phyloP scores from a whole-genome alignment of 2,113 vertebrate species.

The Axis porcinus region DNA sequence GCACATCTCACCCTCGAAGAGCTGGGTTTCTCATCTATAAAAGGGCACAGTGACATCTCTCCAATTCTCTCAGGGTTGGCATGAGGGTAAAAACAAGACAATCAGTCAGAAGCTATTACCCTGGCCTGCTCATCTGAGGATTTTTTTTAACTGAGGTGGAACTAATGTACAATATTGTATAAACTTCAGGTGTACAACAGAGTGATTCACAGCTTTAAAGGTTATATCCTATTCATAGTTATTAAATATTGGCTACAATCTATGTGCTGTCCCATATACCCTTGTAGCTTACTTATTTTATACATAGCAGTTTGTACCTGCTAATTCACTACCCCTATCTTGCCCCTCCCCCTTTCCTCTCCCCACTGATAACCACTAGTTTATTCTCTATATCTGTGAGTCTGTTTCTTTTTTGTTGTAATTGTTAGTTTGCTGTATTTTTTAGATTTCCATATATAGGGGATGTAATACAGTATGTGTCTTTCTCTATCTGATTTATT shows the following conservation, averaged over 20 bases:
- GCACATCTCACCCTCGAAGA: neutral
- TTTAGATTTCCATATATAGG: neutral
- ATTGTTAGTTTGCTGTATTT: too few relatives aligned
- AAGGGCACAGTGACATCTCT: neutral
- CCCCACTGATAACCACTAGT: neutral
- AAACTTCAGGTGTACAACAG: neutral
- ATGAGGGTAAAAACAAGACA: neutral
- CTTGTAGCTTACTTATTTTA: neutral
- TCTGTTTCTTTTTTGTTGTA: neutral
- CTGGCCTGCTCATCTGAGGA: neutral
- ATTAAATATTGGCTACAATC: neutral
- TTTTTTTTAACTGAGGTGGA: neutral
- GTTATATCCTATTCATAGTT: neutral
- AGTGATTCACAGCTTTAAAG: neutral
- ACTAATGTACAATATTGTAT: too few relatives aligned
- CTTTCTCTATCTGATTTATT: neutral
- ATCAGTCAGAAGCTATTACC: accelerated
- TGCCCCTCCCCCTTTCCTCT: neutral
- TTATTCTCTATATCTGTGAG: neutral
- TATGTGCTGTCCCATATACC: neutral
- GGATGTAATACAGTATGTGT: neutral
- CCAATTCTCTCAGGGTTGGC: neutral
- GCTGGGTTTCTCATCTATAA: neutral
- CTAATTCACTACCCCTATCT: neutral
- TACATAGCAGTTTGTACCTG: neutral